Conservation (phyloP, 2,113 vertebrate genomes). For the Narcine bancroftii region DNA sequence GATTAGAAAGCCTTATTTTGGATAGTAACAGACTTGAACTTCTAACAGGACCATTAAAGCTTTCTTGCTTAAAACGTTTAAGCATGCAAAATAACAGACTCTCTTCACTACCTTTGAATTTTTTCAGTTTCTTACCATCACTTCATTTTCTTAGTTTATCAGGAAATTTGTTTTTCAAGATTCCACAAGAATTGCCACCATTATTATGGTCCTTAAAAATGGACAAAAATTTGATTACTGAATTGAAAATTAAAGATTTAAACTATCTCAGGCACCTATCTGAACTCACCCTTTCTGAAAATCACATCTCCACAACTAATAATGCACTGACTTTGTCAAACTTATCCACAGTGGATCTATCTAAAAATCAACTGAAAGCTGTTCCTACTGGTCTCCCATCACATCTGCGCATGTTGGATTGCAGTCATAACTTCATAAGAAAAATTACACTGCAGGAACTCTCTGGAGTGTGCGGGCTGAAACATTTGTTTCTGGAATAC, state of each 20-base stretch:
- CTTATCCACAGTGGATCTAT: slow-evolving; percentile 60
- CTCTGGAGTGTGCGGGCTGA: slow-evolving; percentile 59
- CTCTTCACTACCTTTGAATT: slow-evolving; percentile 48
- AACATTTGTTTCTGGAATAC: slow-evolving; percentile 71
- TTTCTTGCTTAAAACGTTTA: slow-evolving; percentile 55
- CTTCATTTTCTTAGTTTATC: slow-evolving; percentile 62
- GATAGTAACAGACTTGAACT: slow-evolving; percentile 61
- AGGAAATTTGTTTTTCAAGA: slow-evolving; percentile 58
- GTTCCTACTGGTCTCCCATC: slow-evolving; percentile 55
- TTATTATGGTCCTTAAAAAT: slow-evolving; percentile 61
- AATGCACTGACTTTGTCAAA: slow-evolving; percentile 58
- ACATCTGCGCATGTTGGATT: slow-evolving; percentile 66
- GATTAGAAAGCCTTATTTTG: slow-evolving; percentile 57
- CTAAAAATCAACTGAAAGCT: slow-evolving; percentile 58
- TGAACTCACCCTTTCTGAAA: slow-evolving; percentile 62
- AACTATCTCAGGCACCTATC: slow-evolving; percentile 61
- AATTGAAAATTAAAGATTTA: slow-evolving; percentile 53
- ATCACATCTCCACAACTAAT: slow-evolving; percentile 61
- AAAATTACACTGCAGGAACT: slow-evolving; percentile 57
- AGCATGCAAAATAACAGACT: slow-evolving; percentile 63
- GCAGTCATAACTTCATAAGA: slow-evolving; percentile 62
- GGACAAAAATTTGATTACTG: slow-evolving; percentile 64
- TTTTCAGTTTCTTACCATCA: slow-evolving; percentile 55
- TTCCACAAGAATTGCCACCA: slow-evolving; percentile 59
- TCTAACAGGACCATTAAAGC: slow-evolving; percentile 50